These are phyloP conservation scores for Neogobius melanostomus DNA, from an alignment of 2,113 vertebrate genomes.

Conservation along the genomic window DNA sequence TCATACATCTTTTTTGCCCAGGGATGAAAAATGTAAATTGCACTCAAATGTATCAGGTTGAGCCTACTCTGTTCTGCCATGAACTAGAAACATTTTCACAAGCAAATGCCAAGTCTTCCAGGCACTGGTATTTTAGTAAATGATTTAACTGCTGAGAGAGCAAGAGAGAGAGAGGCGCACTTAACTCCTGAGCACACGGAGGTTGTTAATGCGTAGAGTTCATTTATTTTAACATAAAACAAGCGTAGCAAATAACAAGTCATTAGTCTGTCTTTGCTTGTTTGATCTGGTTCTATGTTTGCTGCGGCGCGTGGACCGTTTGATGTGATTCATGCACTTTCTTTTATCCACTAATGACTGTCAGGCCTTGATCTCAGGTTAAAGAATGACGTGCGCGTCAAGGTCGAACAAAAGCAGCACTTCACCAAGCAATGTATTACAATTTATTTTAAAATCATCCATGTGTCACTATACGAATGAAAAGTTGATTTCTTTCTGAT, in stretches of 20 bases:
- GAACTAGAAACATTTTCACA: too few relatives aligned
- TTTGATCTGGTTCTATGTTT: constrained; percentile 19
- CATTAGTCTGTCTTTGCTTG: constrained; percentile 1
- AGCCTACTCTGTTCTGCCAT: neutral
- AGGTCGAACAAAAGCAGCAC: neutral
- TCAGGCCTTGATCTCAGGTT: constrained; percentile 13
- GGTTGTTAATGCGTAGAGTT: constrained; percentile 2
- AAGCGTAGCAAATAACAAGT: constrained; percentile 6
- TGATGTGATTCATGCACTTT: constrained; percentile 11
- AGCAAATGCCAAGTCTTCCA: neutral
- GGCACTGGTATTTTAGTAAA: constrained; percentile 4
- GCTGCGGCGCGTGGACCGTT: constrained; percentile 5
- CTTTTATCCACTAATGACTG: neutral
- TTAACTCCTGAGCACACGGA: neutral
- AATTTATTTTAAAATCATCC: too few relatives aligned
- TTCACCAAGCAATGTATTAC: neutral
- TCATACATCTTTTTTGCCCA: neutral
- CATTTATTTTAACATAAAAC: constrained; percentile 15
- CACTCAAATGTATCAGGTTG: neutral
- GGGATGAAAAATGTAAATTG: neutral
- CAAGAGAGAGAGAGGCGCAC: too few relatives aligned
- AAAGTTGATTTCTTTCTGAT: too few relatives aligned
- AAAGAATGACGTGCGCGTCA: neutral
- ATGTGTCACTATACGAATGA: too few relatives aligned
- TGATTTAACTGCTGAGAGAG: constrained; percentile 15